Conservation (phyloP, 2,888 invertebrate species). For the Caenorhabditis parvicauda region DNA sequence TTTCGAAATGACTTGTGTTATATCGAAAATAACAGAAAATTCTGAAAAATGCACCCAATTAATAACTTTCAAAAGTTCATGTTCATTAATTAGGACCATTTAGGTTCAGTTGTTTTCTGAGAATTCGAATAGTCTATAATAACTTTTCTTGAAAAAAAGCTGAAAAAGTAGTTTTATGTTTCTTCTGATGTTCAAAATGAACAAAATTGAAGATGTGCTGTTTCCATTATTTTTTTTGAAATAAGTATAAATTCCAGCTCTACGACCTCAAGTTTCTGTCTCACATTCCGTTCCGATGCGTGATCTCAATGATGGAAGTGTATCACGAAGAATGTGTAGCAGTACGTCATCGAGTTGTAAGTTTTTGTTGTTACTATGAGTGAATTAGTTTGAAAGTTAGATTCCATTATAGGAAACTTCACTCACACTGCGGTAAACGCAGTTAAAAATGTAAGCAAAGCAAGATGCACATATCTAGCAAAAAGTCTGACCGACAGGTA, state of each 20-base stretch:
- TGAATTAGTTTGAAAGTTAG: background rate
- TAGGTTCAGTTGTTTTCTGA: background rate
- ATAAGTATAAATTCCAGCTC: background rate
- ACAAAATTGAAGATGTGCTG: background rate
- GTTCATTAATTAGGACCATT: background rate
- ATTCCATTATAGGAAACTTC: too few relatives aligned
- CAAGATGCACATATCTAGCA: too few relatives aligned
- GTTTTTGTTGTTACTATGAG: background rate
- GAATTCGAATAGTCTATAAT: background rate
- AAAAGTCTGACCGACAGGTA: too few relatives aligned
- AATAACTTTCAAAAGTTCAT: background rate
- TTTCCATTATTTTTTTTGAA: background rate
- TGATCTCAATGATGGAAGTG: constrained; percentile 31
- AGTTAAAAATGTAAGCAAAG: too few relatives aligned
- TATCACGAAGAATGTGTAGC: constrained; percentile 12
- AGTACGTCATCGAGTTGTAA: constrained; percentile 19
- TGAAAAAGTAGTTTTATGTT: background rate
- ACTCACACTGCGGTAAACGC: too few relatives aligned
- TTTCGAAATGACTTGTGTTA: too few relatives aligned
- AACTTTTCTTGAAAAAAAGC: background rate
- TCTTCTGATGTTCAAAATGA: background rate
- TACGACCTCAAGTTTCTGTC: constrained; percentile 22
- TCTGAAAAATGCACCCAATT: too few relatives aligned
- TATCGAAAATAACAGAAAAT: too few relatives aligned
- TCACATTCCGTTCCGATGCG: constrained; percentile 33